Base-by-base conservation (phyloP, 2,888 invertebrate genomes). In the Rhabditoides inermis region DNA sequence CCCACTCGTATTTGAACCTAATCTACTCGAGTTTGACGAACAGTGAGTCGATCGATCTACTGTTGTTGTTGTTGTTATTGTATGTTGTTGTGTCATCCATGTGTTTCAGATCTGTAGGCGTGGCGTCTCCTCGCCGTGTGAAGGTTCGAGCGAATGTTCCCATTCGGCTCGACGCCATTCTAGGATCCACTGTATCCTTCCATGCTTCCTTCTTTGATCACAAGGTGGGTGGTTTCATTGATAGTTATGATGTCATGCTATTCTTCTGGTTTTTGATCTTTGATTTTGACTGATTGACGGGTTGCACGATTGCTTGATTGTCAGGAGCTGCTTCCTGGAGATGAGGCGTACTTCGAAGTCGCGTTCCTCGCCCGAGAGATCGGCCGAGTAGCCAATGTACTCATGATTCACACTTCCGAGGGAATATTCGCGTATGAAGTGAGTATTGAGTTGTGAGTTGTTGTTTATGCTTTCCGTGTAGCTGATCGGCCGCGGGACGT, bases 281-380 rank as follows among this genome's bases (percentile, higher is more conserved):
- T n/a, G n/a, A n/a, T n/a, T n/a, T n/a, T n/a, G n/a, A n/a, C n/a
- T n/a, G n/a, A n/a, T n/a, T n/a, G n/a, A n/a, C n/a, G n/a, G n/a
- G n/a, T n/a, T n/a, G n/a, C n/a, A n/a, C n/a, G n/a, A n/a, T n/a
- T n/a, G 25, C 32, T 65, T 68, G 62, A 64, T 70, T 80, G 76
- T 39, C 80, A 90, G 89, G 84, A 85, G 77, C 84, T 94, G 77
- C 86, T 87, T 72, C 89, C 91, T 55, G 84, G 86, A 70, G 88
- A 87, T 60, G 91, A 91, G 79, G 92, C 94, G 61, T 86, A 89
- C 60, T 91, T 95, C 81, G 90, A 87, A 81, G 89, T 95, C 73
- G 89, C 92, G 65, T 94, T 90, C 82, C 83, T 95, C 72, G 91
- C 92, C 32, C 84, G 92, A 73, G 86, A 87, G 79, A 86, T 88